Evolutionary conservation across 2,888 invertebrate species (phyloP), one percentile per base, ranked within the genome.

Genomic region (Agapostemon virescens): DNA sequence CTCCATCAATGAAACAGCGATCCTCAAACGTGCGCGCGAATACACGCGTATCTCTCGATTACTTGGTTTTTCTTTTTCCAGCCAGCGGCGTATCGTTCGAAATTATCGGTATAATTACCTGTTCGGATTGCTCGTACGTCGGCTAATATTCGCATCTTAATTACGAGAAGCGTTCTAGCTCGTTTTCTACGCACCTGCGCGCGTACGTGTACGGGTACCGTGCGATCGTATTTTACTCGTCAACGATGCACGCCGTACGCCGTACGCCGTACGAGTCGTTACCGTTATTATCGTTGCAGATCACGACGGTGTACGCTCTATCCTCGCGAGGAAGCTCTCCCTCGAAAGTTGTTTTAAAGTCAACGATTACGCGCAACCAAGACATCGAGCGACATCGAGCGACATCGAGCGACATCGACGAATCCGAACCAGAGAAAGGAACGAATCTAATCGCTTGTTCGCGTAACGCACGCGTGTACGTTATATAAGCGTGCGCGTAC

Each of bases 1-100:
- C 89, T 91, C 90, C 89, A 90, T 92, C 91, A 92, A 92, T 92
- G 92, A 92, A 91, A 75, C 90, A 91, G 91, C 74, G 91, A 86
- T 87, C 88, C 90, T 91, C 91, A 91, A 87, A 79, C 74, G 40
- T 13, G n/a, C 13, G 15, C 13, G 23, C 63, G 26, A 72, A 15
- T 13, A 26, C 26, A 15, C 26, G 7, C 15, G 26, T 13, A n/a
- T 30, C 36, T 13, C n/a, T 63, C 42, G 20, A 61, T 20, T 7
- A 3, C 1, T 23, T 3, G 2, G 3, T 15, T 1, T 26, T 15
- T 15, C 26, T 26, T 15, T 6, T 2, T 6, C 2, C 52, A 55
- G 13, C 52, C 13, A 15, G 13, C 1, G 45, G 13, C 55, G 2
- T 55, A 23, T 58, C 17, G 45, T 42, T 15, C 5, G 9, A 5